Percentiles rank a stretch among this genome's conserved stretches.
Evolutionary conservation across 2,888 invertebrate species (phyloP).

Genomic region (Glaucopsyche alexis): DNA sequence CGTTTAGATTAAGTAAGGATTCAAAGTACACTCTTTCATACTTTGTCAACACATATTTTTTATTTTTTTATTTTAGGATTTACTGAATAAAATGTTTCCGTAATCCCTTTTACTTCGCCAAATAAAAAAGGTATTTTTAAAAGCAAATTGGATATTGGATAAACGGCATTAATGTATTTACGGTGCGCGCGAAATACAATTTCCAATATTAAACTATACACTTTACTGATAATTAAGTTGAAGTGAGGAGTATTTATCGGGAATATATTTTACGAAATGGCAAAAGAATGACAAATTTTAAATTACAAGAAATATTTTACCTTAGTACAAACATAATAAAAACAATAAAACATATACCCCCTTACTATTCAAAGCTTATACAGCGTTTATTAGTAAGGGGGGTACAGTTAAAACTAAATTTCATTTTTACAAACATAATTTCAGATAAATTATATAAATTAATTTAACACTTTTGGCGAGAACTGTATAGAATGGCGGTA

Average conservation of each 20-base stretch:
- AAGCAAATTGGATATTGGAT: conserved; percentile 4
- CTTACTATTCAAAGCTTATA: too few relatives aligned
- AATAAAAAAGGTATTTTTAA: conserved; percentile 7
- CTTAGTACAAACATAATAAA: too few relatives aligned
- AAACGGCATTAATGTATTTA: conserved; percentile 5
- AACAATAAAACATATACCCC: too few relatives aligned
- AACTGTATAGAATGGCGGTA: too few relatives aligned
- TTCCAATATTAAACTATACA: conserved; percentile 19
- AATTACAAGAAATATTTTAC: not conserved
- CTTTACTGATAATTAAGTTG: conserved; percentile 11
- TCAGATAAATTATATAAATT: too few relatives aligned
- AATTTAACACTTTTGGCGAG: too few relatives aligned
- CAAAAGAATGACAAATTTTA: not conserved
- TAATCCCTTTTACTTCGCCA: not conserved
- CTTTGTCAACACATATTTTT: not conserved
- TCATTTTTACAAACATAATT: too few relatives aligned
- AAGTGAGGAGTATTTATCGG: conserved; percentile 13
- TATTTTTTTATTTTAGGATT: not conserved
- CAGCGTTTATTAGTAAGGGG: too few relatives aligned
- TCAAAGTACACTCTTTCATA: not conserved
- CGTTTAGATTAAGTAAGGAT: not conserved
- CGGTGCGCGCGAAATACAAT: conserved; percentile 6
- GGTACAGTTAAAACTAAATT: too few relatives aligned
- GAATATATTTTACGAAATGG: not conserved
- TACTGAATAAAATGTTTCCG: not conserved